phyloP scores from a whole-genome alignment of 2,113 vertebrate genomes.

The Salvelinus fontinalis region DNA sequence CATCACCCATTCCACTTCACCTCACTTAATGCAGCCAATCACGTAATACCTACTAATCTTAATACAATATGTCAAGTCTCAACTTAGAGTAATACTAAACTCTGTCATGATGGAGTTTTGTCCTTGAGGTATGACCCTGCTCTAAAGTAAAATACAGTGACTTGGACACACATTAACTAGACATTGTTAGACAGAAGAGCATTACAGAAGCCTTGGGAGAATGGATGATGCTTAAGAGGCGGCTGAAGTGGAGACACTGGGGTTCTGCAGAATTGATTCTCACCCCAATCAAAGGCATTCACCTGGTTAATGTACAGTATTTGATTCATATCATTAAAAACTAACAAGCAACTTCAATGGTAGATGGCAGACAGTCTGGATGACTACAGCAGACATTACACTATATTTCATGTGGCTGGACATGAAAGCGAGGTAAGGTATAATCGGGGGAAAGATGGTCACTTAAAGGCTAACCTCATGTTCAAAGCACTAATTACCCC shows the following conservation, averaged over 20 bases:
- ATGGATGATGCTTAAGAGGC: conserved; percentile 21
- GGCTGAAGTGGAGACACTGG: conserved; percentile 4
- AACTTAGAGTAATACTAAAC: background rate
- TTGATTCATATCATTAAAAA: conserved; percentile 61
- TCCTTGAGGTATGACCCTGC: conserved; percentile 27
- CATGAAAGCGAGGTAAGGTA: conserved; percentile 32
- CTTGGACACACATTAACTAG: conserved; percentile 26
- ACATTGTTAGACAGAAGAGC: conserved; percentile 28
- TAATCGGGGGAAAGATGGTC: conserved; percentile 38
- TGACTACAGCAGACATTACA: conserved; percentile 41
- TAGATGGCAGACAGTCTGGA: conserved; percentile 48
- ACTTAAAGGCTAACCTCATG: conserved; percentile 38
- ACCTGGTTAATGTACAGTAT: conserved; percentile 13
- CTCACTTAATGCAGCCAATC: conserved; percentile 10
- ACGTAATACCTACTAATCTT: conserved; percentile 1
- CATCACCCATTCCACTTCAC: conserved; percentile 13
- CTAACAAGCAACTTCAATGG: conserved; percentile 41
- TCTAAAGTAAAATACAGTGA: conserved; percentile 17
- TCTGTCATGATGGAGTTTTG: conserved; percentile 8
- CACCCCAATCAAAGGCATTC: conserved; percentile 47
- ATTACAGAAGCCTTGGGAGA: conserved; percentile 32
- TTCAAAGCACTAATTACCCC: conserved; percentile 57
- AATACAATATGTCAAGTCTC: conserved; percentile 20
- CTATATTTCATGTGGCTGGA: conserved; percentile 54
- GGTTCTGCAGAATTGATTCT: conserved; percentile 37